These are phyloP conservation scores for Conus canariensis DNA, from an alignment of 2,888 invertebrate species.

Conservation along the genomic window DNA sequence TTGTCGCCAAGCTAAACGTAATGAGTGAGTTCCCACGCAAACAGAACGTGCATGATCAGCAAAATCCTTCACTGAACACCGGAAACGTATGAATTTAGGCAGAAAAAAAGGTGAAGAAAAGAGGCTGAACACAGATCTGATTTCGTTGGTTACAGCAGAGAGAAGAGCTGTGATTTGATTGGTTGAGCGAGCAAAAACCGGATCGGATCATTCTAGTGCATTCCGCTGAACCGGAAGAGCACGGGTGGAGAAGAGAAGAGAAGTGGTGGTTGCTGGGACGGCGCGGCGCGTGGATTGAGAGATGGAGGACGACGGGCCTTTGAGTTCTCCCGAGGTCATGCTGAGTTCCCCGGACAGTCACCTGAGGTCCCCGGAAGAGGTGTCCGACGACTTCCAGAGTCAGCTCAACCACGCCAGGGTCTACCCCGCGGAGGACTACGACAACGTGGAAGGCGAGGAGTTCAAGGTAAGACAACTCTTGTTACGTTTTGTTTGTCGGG, in stretches of 20 bases:
- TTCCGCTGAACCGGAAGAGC: too few relatives aligned
- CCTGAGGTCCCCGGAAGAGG: slow-evolving; percentile 31
- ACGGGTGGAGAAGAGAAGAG: neutral
- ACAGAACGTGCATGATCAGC: too few relatives aligned
- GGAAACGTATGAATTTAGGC: too few relatives aligned
- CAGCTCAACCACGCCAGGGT: slow-evolving; percentile 17
- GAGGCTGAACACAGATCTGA: too few relatives aligned
- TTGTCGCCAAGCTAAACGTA: too few relatives aligned
- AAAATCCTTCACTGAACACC: too few relatives aligned
- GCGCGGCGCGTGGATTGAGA: neutral
- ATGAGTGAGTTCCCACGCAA: too few relatives aligned
- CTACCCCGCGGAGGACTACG: slow-evolving; percentile 22
- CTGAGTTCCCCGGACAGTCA: slow-evolving; percentile 25
- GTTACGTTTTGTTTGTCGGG: neutral
- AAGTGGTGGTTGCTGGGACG: neutral
- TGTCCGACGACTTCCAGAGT: slow-evolving; percentile 30
- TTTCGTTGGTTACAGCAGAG: neutral
- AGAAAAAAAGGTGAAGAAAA: too few relatives aligned
- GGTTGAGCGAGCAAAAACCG: neutral
- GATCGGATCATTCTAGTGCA: neutral
- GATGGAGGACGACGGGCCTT: neutral
- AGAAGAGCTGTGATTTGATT: neutral
- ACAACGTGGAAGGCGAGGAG: slow-evolving; percentile 27
- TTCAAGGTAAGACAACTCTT: slow-evolving; percentile 25
- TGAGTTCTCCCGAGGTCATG: neutral